A percentile compares a stretch with the other conserved stretches of the same genome.
Conservation (phyloP, 2,888 invertebrate genomes). For the Drosophila mimetica region DNA sequence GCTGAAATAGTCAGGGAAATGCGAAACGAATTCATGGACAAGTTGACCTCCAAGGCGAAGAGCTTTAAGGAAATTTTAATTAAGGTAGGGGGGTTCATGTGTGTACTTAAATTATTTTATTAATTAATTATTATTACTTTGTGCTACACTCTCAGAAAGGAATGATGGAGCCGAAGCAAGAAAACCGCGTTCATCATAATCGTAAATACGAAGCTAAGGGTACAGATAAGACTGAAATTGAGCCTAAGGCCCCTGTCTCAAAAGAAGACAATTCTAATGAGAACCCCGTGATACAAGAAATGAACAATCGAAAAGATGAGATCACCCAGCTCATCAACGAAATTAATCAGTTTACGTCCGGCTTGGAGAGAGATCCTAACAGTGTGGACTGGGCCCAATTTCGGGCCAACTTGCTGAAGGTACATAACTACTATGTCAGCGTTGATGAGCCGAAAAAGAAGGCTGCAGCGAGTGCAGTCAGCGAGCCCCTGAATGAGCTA, state of each 20-base stretch:
- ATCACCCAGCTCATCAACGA: constrained; percentile 9
- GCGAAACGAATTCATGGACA: constrained; percentile 23
- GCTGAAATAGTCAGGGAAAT: constrained; percentile 31
- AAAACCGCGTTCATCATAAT: no score
- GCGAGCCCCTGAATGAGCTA: background rate
- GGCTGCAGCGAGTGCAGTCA: background rate
- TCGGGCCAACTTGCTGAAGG: constrained; percentile 38
- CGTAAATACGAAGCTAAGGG: no score
- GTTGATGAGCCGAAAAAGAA: background rate
- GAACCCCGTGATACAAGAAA: background rate
- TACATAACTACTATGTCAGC: constrained; percentile 45
- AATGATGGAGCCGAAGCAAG: background rate
- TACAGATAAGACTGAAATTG: background rate
- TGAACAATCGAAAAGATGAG: background rate
- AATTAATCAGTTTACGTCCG: constrained; percentile 25
- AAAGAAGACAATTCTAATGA: background rate
- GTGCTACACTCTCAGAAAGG: constrained; percentile 27
- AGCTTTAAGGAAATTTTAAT: constrained; percentile 24
- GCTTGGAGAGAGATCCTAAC: constrained; percentile 23
- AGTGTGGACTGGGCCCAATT: constrained; percentile 50
- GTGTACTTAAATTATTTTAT: background rate
- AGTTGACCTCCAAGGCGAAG: constrained; percentile 1
- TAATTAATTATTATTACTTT: background rate
- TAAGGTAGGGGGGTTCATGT: constrained; percentile 33
- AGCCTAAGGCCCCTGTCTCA: background rate